Evolutionary conservation across 2,888 invertebrate species (phyloP).

Genomic region (Lucinisca nassula): DNA sequence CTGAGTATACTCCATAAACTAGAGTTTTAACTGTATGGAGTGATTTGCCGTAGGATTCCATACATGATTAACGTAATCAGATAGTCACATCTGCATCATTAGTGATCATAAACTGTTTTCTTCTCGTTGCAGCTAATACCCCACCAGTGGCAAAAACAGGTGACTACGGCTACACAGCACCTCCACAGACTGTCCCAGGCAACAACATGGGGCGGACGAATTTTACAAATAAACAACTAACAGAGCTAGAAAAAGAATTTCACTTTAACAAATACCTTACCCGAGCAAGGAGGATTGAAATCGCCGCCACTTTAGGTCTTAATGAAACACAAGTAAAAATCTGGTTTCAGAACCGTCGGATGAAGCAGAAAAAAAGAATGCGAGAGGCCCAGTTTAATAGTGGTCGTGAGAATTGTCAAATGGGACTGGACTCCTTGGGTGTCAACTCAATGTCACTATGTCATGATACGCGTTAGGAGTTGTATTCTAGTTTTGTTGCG

Average conservation of each 20-base stretch:
- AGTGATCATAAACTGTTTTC: background rate
- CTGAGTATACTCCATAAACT: too few relatives aligned
- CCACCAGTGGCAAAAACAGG: slow-evolving; percentile 65
- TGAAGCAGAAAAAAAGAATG: slow-evolving; percentile 88
- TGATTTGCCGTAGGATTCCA: too few relatives aligned
- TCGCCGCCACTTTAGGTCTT: slow-evolving; percentile 97
- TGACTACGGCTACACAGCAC: slow-evolving; percentile 74
- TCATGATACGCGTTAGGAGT: slow-evolving; percentile 77
- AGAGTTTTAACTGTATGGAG: too few relatives aligned
- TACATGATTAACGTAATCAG: too few relatives aligned
- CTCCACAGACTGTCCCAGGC: slow-evolving; percentile 67
- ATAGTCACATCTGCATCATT: background rate
- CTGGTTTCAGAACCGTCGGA: slow-evolving; percentile 88
- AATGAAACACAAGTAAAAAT: slow-evolving; percentile 95
- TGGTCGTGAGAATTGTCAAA: slow-evolving; percentile 74
- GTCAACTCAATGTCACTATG: slow-evolving; percentile 79
- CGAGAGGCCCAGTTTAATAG: slow-evolving; percentile 84
- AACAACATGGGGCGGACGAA: slow-evolving; percentile 94
- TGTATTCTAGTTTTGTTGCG: too few relatives aligned
- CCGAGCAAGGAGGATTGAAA: slow-evolving; percentile 98
- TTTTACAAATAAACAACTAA: slow-evolving; percentile 99
- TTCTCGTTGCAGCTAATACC: slow-evolving; percentile 66
- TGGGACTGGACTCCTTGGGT: slow-evolving; percentile 77
- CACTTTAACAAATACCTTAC: slow-evolving; percentile 99
- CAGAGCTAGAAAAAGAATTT: slow-evolving; percentile 99